phyloP scores from a whole-genome alignment of 1,140 invertebrate genomes.

The Holcopasites calliopsidis region DNA sequence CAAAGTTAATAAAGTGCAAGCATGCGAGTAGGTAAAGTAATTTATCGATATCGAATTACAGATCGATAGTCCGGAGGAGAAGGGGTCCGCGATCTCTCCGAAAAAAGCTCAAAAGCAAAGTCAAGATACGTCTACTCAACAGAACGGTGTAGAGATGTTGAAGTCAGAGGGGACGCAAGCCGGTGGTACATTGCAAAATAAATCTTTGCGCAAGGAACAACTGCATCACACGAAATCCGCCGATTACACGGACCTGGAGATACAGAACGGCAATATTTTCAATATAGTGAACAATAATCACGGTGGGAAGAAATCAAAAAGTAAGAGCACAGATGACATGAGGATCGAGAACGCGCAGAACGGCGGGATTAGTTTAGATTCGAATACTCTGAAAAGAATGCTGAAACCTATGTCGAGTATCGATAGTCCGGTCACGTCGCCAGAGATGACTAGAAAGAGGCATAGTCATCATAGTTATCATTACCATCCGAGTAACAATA shows the following conservation, averaged over 20 bases:
- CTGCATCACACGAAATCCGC: conserved; percentile 86
- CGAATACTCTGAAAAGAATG: conserved; percentile 95
- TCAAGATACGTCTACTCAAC: conserved; percentile 81
- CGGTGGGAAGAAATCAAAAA: conserved; percentile 85
- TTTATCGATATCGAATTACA: conserved; percentile 40
- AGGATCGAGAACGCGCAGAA: conserved; percentile 82
- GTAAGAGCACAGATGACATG: conserved; percentile 95
- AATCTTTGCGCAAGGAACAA: conserved; percentile 84
- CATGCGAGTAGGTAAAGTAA: not conserved
- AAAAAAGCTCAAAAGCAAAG: conserved; percentile 75
- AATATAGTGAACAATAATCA: conserved; percentile 87
- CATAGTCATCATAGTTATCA: conserved; percentile 81
- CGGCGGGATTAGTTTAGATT: conserved; percentile 83
- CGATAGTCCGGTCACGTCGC: conserved; percentile 92
- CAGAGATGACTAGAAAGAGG: conserved; percentile 90
- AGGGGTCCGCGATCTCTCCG: conserved; percentile 70
- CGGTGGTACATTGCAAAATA: conserved; percentile 83
- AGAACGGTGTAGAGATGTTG: conserved; percentile 78
- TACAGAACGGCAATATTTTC: conserved; percentile 81
- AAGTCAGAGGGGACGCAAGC: conserved; percentile 91
- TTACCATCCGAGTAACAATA: conserved; percentile 79
- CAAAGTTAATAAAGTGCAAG: too few relatives aligned
- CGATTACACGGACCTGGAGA: conserved; percentile 88
- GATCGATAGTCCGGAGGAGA: conserved; percentile 81
- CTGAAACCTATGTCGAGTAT: conserved; percentile 94